Evolutionary conservation across 2,113 vertebrate species (phyloP).

Genomic region (Callocephalon fimbriatum): DNA sequence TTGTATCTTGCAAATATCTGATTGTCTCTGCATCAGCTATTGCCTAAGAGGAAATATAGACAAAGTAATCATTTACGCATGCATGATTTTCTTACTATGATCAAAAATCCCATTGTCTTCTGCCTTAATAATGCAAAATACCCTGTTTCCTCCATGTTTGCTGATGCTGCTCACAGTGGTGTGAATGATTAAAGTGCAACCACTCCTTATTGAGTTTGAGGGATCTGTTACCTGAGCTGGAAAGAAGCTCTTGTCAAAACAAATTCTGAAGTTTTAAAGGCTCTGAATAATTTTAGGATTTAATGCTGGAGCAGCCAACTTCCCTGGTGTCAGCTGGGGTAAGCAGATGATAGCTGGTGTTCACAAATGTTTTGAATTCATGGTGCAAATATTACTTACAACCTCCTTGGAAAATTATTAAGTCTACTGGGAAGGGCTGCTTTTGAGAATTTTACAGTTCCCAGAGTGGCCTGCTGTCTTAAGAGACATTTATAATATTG

Average conservation of each 20-base stretch:
- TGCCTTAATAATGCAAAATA: conserved; percentile 32
- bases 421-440: background rate
- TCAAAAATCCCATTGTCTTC: conserved; percentile 29
- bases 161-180: background rate
- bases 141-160: background rate
- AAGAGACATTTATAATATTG: background rate
- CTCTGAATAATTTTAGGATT: background rate
- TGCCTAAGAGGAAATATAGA: conserved; percentile 50
- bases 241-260: background rate
- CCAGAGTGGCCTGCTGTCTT: background rate
- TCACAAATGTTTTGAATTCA: background rate
- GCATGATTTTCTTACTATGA: background rate
- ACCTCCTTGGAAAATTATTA: background rate
- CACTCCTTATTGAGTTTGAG: background rate
- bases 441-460: background rate
- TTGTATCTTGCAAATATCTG: conserved; percentile 56
- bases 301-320: background rate
- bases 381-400: background rate
- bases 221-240: background rate
- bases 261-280: background rate
- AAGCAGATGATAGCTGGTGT: background rate
- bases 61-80: conserved; percentile 31
- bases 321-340: background rate
- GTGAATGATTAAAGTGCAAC: background rate
- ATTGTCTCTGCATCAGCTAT: conserved; percentile 23